Conservation (phyloP, 2,113 vertebrate species). For the Calidris pugnax region DNA sequence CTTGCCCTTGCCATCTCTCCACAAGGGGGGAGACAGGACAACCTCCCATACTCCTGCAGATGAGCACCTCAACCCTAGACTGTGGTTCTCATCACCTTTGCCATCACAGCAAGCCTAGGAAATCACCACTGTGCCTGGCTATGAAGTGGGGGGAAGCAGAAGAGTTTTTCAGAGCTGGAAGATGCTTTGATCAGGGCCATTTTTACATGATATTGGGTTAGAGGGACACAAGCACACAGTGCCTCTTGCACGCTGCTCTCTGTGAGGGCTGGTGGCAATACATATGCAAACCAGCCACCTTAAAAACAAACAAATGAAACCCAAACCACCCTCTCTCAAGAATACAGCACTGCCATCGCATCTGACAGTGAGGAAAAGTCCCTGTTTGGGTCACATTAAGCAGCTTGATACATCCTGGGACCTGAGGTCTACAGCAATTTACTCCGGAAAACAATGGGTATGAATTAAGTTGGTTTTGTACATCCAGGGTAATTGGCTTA, state of each 20-base stretch:
- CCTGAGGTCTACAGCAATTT: background rate
- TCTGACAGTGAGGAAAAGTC: background rate
- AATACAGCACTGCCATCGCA: background rate
- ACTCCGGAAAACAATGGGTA: background rate
- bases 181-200: rapidly evolving
- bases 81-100: background rate
- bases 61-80: rapidly evolving
- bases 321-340: background rate
- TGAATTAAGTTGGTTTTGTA: background rate
- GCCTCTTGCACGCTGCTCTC: rapidly evolving
- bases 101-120: background rate
- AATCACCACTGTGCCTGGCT: background rate
- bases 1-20: background rate
- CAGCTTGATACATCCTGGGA: background rate
- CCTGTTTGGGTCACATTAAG: background rate
- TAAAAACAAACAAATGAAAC: background rate
- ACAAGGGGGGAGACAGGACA: rapidly evolving
- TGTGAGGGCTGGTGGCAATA: rapidly evolving
- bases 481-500: background rate
- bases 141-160: background rate
- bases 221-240: rapidly evolving
- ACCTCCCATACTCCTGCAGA: background rate
- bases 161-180: background rate
- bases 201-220: background rate
- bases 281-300: background rate